Base-by-base conservation (phyloP, 2,888 invertebrate genomes). In the Dermolepida albohirtum region DNA sequence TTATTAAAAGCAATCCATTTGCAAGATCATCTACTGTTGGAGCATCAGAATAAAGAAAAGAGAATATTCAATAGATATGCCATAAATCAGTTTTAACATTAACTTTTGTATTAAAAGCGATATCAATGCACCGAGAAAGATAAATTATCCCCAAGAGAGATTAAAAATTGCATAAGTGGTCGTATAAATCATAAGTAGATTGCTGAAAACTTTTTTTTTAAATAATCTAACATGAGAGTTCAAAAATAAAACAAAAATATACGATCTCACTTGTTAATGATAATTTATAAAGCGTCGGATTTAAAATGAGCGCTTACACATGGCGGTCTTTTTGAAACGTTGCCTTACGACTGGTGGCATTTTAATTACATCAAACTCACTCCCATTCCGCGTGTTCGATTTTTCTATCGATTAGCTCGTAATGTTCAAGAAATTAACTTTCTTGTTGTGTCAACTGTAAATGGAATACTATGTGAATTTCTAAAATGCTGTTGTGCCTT, bases 41-140 rank as follows among this genome's bases (percentile, higher is more conserved):
- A 34, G 34, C 1, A 34, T 34, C 34, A 34, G 34, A 34, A 34
- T 34, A 34, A 34, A 29, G 29, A 29, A 34, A 34, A 34, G 16
- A 39, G 70, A 65, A 68, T 70, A 70, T 67, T 69, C 67, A 69
- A 71, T 71, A 70, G 71, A 70, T 63, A 70, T 34, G 43, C 22
- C 66, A 72, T 72, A 72, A 72, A 72, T 72, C 72, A 72, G 72
- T 52, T 71, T 72, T 72, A 72, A 70, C 69, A 66, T 70, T 69
- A 70, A 59, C 69, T 70, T 72, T 72, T 70, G 70, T 70, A 71
- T 72, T 72, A 72, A 72, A 70, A 69, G 57, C 68, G 72, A 70
- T 72, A 72, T 70, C 67, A 67, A 65, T 67, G 70, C 68, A 62
- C 57, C 62, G 52, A 27, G 63, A 16, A 66, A 69, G 70, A 70